Evolutionary conservation across 2,113 vertebrate species (phyloP).

Genomic region (Emydocephalus ijimae): DNA sequence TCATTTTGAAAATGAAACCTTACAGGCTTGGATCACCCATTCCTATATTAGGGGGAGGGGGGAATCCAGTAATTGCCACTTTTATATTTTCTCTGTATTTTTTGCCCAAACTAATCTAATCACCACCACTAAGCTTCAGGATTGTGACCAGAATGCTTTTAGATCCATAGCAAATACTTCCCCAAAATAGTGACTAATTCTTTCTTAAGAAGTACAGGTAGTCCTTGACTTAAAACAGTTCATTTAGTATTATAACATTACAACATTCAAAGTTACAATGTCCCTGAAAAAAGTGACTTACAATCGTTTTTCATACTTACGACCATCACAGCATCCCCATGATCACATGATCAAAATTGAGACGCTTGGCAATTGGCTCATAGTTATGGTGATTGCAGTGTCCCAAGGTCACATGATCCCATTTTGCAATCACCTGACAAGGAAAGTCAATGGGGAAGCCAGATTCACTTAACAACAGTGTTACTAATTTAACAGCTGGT

Average conservation of each 20-base stretch:
- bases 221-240: not conserved
- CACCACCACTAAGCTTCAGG: not conserved
- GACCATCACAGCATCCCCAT: not conserved
- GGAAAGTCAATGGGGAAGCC: not conserved
- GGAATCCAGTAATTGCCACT: not conserved
- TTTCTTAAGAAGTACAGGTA: not conserved
- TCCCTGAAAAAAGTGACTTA: not conserved
- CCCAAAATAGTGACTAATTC: not conserved
- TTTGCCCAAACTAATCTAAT: not conserved
- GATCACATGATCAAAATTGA: not conserved
- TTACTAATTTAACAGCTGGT: not conserved
- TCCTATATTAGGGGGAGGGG: not conserved
- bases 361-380: not conserved
- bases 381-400: not conserved
- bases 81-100: not conserved
- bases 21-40: not conserved
- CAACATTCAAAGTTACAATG: not conserved
- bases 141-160: not conserved
- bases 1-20: not conserved
- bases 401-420: not conserved
- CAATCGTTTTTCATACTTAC: not conserved
- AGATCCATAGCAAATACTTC: not conserved
- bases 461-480: not conserved
- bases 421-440: not conserved
- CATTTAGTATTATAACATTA: too few relatives aligned